Percentiles rank a stretch among this genome's conserved stretches.
phyloP scores from a whole-genome alignment of 2,113 vertebrate species.

The Catharus fuscescens region DNA sequence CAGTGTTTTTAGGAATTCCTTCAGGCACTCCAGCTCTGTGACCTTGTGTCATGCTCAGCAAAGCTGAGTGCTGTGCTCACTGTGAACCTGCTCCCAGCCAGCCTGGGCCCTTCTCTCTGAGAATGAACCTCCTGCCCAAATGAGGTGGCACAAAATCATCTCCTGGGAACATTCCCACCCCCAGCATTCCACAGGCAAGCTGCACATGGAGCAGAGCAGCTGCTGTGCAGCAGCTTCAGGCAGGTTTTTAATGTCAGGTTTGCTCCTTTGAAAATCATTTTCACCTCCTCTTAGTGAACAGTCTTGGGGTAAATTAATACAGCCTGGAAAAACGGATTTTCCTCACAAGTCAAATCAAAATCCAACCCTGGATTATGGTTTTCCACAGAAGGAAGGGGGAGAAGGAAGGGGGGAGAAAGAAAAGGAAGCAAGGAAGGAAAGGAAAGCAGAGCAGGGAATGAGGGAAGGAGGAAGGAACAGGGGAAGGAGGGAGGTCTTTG shows the following conservation, averaged over 20 bases:
- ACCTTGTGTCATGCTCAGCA: rapidly evolving
- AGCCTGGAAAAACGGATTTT: not conserved
- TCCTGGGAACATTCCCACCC: not conserved
- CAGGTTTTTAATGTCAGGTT: not conserved
- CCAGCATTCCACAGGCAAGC: not conserved
- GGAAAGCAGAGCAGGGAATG: too few species aligned
- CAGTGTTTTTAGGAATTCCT: not conserved
- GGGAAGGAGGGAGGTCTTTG: too few species aligned
- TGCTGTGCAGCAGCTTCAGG: not conserved
- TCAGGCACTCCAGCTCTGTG: not conserved
- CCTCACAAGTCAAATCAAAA: not conserved
- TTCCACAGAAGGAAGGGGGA: not conserved
- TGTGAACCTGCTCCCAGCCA: not conserved
- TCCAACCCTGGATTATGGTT: not conserved
- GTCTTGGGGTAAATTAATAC: not conserved
- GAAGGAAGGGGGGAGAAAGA: not conserved
- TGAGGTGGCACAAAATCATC: not conserved
- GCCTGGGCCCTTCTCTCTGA: not conserved
- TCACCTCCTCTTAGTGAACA: not conserved
- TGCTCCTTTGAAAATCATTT: not conserved
- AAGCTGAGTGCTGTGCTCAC: not conserved
- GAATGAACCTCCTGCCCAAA: not conserved
- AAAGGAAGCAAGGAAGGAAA: too few species aligned
- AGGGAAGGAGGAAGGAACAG: not conserved
- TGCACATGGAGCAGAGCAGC: not conserved